Percentiles rank a stretch among this genome's conserved stretches.
Conservation (phyloP, 2,888 invertebrate genomes). For the Hirtodrosophila confusa region DNA sequence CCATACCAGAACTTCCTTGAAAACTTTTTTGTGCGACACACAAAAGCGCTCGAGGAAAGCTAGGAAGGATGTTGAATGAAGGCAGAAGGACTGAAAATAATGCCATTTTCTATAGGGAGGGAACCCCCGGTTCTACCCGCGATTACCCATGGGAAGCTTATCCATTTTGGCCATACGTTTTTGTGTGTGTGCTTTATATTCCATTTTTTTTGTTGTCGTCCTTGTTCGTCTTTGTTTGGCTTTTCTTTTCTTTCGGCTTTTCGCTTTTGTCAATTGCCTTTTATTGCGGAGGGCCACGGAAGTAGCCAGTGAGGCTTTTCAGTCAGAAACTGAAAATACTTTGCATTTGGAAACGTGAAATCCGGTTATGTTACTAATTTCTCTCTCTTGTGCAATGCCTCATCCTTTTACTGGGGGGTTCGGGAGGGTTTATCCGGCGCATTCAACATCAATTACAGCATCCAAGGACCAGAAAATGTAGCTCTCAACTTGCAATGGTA, state of each 20-base stretch:
- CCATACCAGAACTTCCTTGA: not conserved
- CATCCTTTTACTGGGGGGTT: conserved; percentile 9
- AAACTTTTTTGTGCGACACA: conserved; percentile 20
- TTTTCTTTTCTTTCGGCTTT: conserved; percentile 56
- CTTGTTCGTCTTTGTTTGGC: conserved; percentile 43
- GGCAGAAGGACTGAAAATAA: conserved; percentile 46
- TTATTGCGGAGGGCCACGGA: conserved; percentile 52
- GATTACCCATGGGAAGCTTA: conserved; percentile 62
- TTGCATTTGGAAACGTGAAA: conserved; percentile 67
- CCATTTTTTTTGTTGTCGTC: conserved; percentile 5
- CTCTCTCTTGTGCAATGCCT: conserved; percentile 2
- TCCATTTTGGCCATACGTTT: conserved; percentile 78
- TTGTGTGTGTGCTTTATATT: conserved; percentile 20
- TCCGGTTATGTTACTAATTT: conserved; percentile 74
- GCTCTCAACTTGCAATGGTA: conserved; percentile 51
- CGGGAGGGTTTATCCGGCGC: conserved; percentile 2
- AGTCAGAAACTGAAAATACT: conserved; percentile 48
- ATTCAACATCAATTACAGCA: conserved; percentile 66
- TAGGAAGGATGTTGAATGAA: conserved; percentile 46
- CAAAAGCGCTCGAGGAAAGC: conserved; percentile 29
- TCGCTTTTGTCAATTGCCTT: conserved; percentile 57
- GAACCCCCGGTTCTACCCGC: not conserved
- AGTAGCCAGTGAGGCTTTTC: conserved; percentile 48
- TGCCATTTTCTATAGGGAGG: conserved; percentile 57
- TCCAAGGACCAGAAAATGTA: conserved; percentile 36